Conservation (phyloP, 2,797 vertebrate species). For the Alca torda region DNA sequence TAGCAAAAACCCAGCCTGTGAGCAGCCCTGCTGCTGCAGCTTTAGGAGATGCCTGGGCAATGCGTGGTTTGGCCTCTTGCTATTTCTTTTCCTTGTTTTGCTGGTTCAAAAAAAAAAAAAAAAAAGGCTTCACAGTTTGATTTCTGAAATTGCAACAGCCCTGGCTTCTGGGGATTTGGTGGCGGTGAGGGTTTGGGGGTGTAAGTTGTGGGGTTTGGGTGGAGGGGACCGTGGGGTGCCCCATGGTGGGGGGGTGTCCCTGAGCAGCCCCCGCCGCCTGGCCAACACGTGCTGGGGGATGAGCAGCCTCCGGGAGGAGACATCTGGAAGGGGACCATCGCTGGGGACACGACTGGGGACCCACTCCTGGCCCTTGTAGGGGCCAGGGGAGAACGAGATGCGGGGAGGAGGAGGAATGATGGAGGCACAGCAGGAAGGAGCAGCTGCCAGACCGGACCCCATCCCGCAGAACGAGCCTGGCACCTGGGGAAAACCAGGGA, state of each 20-base stretch:
- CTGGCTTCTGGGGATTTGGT: not conserved
- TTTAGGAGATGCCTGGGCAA: constrained; percentile 4
- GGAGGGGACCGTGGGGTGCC: not conserved
- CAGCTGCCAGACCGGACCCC: not conserved
- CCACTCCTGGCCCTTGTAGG: not conserved
- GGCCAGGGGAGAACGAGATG: not conserved
- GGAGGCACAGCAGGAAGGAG: not conserved
- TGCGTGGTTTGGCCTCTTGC: not conserved
- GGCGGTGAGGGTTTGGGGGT: not conserved
- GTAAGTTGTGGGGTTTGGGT: not conserved
- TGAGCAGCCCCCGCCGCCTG: not conserved
- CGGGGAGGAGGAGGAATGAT: not conserved
- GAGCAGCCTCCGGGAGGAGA: not conserved
- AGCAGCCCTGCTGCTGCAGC: constrained; percentile 29
- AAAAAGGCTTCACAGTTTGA: not conserved
- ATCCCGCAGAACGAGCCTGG: accelerated
- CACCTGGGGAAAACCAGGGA: not conserved
- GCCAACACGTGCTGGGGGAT: not conserved
- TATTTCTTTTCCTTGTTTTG: not conserved
- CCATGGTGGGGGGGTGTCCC: not conserved
- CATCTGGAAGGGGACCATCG: not conserved
- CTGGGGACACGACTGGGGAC: not conserved
- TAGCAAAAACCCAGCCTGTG: not conserved
- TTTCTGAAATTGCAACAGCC: not conserved
- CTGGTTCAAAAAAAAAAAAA: not conserved